Evolutionary conservation across 2,113 vertebrate species (phyloP).

Genomic region (Malaclemys terrapin): DNA sequence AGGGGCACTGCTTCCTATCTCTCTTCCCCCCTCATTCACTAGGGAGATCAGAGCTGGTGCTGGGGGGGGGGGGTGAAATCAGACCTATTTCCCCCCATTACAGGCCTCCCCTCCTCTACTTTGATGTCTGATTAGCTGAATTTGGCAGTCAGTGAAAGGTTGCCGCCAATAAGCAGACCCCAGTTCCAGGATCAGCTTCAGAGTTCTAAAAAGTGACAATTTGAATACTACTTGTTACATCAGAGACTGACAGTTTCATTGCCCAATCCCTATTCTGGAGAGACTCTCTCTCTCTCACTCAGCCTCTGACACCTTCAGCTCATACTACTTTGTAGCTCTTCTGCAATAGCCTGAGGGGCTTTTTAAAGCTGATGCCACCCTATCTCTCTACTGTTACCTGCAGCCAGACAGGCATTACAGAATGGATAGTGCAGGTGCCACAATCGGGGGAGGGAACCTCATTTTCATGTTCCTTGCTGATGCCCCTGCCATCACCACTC

Average conservation of each 20-base stretch:
- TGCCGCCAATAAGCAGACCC: neutral
- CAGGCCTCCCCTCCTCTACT: neutral
- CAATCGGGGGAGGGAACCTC: neutral
- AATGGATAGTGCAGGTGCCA: neutral
- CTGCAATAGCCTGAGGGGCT: too few relatives aligned
- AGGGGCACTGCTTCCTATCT: neutral
- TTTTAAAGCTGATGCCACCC: neutral
- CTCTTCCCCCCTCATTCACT: rapidly evolving
- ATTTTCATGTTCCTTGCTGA: neutral
- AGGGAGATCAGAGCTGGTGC: neutral
- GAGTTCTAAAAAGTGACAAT: neutral
- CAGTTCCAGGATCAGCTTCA: neutral
- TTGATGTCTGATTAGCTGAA: neutral
- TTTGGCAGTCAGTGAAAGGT: neutral
- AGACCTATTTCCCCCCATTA: neutral
- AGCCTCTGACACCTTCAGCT: neutral
- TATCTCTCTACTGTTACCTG: neutral
- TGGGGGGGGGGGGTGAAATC: neutral
- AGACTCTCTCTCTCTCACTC: neutral
- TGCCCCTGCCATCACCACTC: neutral
- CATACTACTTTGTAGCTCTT: neutral
- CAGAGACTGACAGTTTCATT: neutral
- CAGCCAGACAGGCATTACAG: neutral
- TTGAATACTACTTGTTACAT: too few relatives aligned
- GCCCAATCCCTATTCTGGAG: neutral